Evolutionary conservation across 2,888 invertebrate genomes (phyloP), one percentile per base, ranked within the genome.

Genomic region (Chymomyza caudatula): DNA sequence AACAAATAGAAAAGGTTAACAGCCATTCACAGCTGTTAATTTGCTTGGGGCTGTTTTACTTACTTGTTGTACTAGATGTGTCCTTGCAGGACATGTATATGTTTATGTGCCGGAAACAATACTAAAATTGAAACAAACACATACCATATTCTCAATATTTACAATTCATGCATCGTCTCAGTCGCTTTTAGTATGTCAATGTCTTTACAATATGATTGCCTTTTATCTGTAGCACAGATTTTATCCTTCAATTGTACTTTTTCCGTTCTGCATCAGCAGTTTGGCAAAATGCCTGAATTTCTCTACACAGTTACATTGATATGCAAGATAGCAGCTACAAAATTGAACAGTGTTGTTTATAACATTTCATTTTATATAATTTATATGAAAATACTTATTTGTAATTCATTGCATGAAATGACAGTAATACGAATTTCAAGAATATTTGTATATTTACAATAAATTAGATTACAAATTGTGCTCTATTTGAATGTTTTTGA

Each of bases 11-110:
- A 29, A 52, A 25, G 53, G 25, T 17, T 56, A 60, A 13, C 17
- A 49, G 49, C 20, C 47, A 56, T 63, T 64, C 51, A 52, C 68
- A 69, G 79, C 69, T 75, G 79, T 77, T 82, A 75, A 79, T 75
- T 75, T 78, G 65, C 68, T 67, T 67, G 53, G 19, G 47, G 68
- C 66, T 1, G 29, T 11, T 11, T 37, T 37, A 13, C 11, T 74
- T 72, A 66, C n/a, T n/a, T 63, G 73, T 23, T 63, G 56, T 70
- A 66, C 71, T 29, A 55, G 65, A 69, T 69, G 66, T 71, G 77
- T 79, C 69, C 63, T 42, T 54, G 11, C 13, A 58, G 44, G 44
- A 37, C n/a, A n/a, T 37, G 8, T 11, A 11, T 11, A 1, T 37
- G 11, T 37, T 37, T 37, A 37, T 60, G 56, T 20, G 22, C 53